phyloP scores from a whole-genome alignment of 2,888 invertebrate genomes.

The Rhyacophila evoluta region DNA sequence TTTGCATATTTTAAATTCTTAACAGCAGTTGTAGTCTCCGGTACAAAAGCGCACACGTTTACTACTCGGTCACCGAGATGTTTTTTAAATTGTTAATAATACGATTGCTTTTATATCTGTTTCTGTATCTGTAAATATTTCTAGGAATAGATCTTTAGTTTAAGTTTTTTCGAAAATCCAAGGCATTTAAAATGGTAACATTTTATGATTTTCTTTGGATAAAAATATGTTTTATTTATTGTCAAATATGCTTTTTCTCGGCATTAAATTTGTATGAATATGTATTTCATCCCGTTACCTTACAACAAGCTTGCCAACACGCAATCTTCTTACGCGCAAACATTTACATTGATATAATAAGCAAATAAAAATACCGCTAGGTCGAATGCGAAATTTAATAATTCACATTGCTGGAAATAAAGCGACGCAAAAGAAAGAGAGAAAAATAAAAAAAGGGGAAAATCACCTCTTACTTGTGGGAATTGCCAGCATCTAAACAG shows the following conservation, averaged over 20 bases:
- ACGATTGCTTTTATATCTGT: no score
- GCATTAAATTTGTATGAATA: background rate
- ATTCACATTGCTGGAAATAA: background rate
- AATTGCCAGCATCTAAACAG: slow-evolving; percentile 32
- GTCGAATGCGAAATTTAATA: background rate
- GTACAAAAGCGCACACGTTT: no score
- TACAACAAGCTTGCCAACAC: background rate
- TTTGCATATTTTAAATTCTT: no score
- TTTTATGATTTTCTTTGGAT: no score
- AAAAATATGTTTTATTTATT: no score
- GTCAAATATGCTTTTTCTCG: background rate
- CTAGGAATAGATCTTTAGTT: no score
- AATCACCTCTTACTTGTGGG: slow-evolving; percentile 17
- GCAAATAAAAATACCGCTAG: background rate
- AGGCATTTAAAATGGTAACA: no score
- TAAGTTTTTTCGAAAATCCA: no score
- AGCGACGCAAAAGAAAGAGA: background rate
- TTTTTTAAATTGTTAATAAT: no score
- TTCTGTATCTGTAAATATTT: no score
- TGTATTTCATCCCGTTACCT: background rate
- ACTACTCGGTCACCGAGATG: no score
- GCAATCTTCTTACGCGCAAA: background rate
- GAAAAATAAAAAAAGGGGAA: background rate
- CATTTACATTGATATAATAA: slow-evolving; percentile 13
- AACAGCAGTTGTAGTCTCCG: no score